Percentiles rank a stretch among this genome's conserved stretches.
These are phyloP conservation scores for Oryzias celebensis DNA, from an alignment of 2,113 vertebrate genomes.

Conservation along the genomic window DNA sequence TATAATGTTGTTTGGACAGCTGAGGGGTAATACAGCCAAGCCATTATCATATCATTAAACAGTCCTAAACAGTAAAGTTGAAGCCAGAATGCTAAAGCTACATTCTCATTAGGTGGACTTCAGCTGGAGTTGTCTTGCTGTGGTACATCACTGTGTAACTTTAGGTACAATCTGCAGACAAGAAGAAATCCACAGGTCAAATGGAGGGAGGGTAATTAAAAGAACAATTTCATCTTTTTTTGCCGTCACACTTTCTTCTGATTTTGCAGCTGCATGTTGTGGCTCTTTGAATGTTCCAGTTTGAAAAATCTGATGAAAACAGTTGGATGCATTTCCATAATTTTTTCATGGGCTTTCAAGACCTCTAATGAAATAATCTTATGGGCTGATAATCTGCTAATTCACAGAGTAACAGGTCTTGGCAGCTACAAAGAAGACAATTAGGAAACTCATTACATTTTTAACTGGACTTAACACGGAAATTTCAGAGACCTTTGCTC, in stretches of 20 bases:
- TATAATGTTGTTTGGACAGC: conserved; percentile 77
- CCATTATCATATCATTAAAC: conserved; percentile 77
- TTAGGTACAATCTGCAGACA: conserved; percentile 52
- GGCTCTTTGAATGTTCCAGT: neutral
- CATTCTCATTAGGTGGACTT: conserved; percentile 67
- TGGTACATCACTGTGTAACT: conserved; percentile 45
- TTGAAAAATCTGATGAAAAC: no score
- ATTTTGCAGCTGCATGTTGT: neutral
- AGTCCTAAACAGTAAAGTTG: conserved; percentile 67
- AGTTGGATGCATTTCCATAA: no score
- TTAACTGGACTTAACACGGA: neutral
- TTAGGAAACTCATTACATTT: neutral
- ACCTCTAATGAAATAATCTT: neutral
- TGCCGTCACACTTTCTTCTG: neutral
- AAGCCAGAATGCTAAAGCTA: conserved; percentile 70
- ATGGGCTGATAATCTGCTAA: neutral
- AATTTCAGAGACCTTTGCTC: neutral
- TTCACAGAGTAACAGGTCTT: neutral
- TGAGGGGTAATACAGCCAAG: conserved; percentile 72
- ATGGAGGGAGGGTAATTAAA: conserved; percentile 32
- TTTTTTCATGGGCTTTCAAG: no score
- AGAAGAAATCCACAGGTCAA: conserved; percentile 42
- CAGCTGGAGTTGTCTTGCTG: conserved; percentile 48
- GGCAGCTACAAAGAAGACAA: neutral
- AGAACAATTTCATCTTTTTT: neutral